Base-by-base conservation (phyloP, 2,113 vertebrate species). In the Tragelaphus imberbis region DNA sequence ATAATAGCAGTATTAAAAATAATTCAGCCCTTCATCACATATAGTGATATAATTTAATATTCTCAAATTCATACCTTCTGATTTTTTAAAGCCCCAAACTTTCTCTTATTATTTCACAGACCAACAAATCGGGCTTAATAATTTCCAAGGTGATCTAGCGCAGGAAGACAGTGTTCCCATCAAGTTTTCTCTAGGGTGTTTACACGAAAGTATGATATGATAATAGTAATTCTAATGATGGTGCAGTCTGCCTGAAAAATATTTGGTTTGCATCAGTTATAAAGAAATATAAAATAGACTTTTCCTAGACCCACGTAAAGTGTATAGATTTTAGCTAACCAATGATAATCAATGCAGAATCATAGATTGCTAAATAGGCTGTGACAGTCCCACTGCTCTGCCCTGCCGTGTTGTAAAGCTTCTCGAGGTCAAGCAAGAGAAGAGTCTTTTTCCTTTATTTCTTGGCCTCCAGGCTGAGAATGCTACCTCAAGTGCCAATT, bases 401-500 rank as follows among this genome's bases (percentile, higher is more conserved):
- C 5, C 36, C 9, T 30, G 25, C 33, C n/a, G 30, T 56, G 6
- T 30, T 55, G 6, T 30, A 71, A 77, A 63, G 8, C 19, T 96
- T 59, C 61, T 88, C 0, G 7, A 96, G 53, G 91, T 82, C 91
- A 96, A 93, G 61, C 40, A 88, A 28, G 58, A 86, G 33, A 80
- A 86, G 84, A 94, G 61, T 53, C 71, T 53, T 80, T 82, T 65
- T 77, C 77, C 49, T 95, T 85, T 90, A 84, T 88, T 97, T 97
- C 84, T 88, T 94, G 95, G 91, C 85, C 59, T 89, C 68, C 84
- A 81, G 95, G 58, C 95, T 96, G 79, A 91, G 91, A 98, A 68
- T 89, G 88, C 36, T 68, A 91, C 81, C 21, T 95, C 82, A 97
- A 85, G 85, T 94, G 96, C 79, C 95, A 98, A 91, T 97, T 96